These are phyloP conservation scores for Mylabris sibirica DNA, from an alignment of 2,888 invertebrate genomes.

Conservation along the genomic window DNA sequence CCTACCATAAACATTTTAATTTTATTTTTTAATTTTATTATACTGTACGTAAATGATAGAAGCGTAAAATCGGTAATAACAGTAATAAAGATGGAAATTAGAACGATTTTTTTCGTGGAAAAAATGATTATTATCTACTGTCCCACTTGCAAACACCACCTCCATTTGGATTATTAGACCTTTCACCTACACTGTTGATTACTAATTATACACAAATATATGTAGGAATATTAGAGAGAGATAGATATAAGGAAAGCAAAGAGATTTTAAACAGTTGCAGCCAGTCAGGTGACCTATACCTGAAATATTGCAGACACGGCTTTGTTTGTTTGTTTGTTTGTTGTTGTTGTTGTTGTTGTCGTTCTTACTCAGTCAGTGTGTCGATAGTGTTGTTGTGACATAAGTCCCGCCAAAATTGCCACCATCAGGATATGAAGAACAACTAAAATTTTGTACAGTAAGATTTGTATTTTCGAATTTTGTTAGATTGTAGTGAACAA, in stretches of 20 bases:
- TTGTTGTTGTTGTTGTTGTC: conserved; percentile 20
- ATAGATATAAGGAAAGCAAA: conserved; percentile 16
- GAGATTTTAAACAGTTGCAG: conserved; percentile 7
- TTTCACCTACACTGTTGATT: conserved; percentile 10
- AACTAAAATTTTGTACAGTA: neutral
- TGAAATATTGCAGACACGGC: neutral
- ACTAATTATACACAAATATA: neutral
- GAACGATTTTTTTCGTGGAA: neutral
- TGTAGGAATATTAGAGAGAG: conserved; percentile 13
- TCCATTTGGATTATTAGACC: conserved; percentile 1
- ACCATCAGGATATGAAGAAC: conserved; percentile 14
- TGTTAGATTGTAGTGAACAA: conserved; percentile 5
- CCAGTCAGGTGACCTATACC: conserved; percentile 10
- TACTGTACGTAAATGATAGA: no score
- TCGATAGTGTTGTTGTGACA: conserved; percentile 46
- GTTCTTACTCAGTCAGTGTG: conserved; percentile 60
- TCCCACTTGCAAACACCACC: neutral
- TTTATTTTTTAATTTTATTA: neutral
- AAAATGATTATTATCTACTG: neutral
- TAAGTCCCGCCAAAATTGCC: neutral
- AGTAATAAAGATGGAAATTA: neutral
- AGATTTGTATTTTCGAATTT: conserved; percentile 3
- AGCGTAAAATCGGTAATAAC: no score
- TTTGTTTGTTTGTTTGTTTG: neutral
- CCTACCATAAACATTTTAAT: no score